A percentile compares a stretch with the other conserved stretches of the same genome.
These are phyloP conservation scores for Catocala sponsa DNA, from an alignment of 2,888 invertebrate genomes.

Conservation along the genomic window DNA sequence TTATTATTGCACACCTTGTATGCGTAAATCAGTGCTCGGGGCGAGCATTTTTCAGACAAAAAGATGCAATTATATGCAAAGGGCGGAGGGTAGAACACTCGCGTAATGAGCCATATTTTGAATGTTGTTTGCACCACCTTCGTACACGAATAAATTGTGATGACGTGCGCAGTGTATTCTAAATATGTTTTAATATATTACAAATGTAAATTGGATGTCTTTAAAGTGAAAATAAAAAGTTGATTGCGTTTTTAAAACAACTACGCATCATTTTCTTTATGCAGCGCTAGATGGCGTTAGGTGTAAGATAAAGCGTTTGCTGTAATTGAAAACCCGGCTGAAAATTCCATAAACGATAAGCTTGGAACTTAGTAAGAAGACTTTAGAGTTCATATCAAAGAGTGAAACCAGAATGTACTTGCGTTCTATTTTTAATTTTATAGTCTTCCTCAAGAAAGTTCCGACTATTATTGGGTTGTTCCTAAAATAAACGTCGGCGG, in stretches of 20 bases:
- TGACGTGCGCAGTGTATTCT: conserved; percentile 1
- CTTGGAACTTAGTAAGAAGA: not conserved
- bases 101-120: conserved; percentile 70
- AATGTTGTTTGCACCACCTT: conserved; percentile 53
- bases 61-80: conserved; percentile 87
- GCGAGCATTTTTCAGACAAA: conserved; percentile 83
- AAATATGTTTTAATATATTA: conserved; percentile 12
- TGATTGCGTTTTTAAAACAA: not conserved
- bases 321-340: conserved; percentile 9
- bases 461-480: conserved; percentile 9
- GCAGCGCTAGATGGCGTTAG: conserved; percentile 51
- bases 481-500: conserved; percentile 34
- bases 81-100: conserved; percentile 64
- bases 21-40: conserved; percentile 87
- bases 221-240: not conserved
- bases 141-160: conserved; percentile 36
- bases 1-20: conserved; percentile 88
- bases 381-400: not conserved
- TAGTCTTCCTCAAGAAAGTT: not conserved
- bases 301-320: conserved; percentile 15
- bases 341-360: conserved; percentile 12
- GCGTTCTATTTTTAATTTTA: not conserved
- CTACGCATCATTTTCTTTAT: conserved; percentile 15
- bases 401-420: not conserved
- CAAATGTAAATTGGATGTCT: not conserved